Evolutionary conservation across 2,797 vertebrate genomes (phyloP).

Genomic region (Intellagama lesueurii): DNA sequence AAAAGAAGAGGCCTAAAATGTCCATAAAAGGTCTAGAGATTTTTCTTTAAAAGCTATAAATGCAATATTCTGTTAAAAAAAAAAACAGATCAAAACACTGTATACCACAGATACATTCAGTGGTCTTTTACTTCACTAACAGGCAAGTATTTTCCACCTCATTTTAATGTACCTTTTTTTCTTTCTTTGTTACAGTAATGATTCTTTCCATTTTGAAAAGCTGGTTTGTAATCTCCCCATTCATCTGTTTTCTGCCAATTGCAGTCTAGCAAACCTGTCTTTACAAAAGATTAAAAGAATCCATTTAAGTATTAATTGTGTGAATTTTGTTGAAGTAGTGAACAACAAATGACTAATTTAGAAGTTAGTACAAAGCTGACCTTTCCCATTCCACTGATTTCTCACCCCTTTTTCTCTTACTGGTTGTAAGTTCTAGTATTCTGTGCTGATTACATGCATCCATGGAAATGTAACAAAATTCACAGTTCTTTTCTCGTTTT

Average conservation of each 20-base stretch:
- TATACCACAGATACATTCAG: constrained; percentile 15
- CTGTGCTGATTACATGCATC: constrained; percentile 63
- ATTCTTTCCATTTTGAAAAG: constrained; percentile 45
- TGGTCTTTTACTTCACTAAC: constrained; percentile 23
- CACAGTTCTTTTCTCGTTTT: constrained; percentile 43
- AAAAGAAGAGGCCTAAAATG: constrained; percentile 55
- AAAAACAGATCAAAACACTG: neutral
- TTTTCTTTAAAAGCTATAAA: constrained; percentile 43
- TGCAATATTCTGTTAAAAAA: constrained; percentile 31
- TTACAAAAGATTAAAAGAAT: constrained; percentile 4
- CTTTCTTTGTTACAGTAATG: constrained; percentile 21
- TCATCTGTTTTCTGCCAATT: constrained; percentile 1
- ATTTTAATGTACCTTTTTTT: neutral
- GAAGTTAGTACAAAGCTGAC: constrained; percentile 62
- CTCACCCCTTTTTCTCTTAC: constrained; percentile 21
- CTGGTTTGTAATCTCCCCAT: constrained; percentile 14
- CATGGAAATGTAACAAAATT: neutral
- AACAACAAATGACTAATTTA: constrained; percentile 54
- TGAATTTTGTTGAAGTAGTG: constrained; percentile 52
- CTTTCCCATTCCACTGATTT: constrained; percentile 54
- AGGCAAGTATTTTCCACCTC: neutral
- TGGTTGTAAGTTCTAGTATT: constrained; percentile 47
- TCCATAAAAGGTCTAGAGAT: constrained; percentile 58
- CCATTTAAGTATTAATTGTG: constrained; percentile 51
- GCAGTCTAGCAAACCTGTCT: constrained; percentile 35